Conservation (phyloP, 1,140 invertebrate genomes). For the Holcopasites calliopsidis region DNA sequence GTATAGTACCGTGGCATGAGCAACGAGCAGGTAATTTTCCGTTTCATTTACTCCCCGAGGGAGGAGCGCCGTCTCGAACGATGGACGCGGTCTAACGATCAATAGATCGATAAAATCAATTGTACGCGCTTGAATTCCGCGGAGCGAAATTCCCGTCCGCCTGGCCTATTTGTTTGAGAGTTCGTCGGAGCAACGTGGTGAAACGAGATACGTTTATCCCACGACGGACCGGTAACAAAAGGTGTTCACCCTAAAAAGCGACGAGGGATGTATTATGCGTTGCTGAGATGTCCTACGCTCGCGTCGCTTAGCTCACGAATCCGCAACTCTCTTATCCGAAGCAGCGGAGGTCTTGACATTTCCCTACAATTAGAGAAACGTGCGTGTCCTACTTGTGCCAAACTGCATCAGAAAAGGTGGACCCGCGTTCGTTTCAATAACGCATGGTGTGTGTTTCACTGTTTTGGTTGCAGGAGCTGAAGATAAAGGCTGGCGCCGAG, state of each 20-base stretch:
- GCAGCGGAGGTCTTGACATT: too few relatives aligned
- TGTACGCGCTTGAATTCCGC: constrained; percentile 13
- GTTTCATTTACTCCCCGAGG: constrained; percentile 54
- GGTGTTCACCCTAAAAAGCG: constrained; percentile 21
- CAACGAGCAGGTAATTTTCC: constrained; percentile 52
- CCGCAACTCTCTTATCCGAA: too few relatives aligned
- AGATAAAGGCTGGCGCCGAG: constrained; percentile 96
- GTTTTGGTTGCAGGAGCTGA: constrained; percentile 71
- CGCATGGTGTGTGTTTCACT: too few relatives aligned
- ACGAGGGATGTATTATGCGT: background rate
- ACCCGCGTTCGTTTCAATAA: background rate
- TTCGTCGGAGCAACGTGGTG: background rate
- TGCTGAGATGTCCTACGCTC: too few relatives aligned
- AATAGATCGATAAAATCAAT: constrained; percentile 31
- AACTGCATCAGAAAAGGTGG: background rate
- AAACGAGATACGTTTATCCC: background rate
- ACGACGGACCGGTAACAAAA: background rate
- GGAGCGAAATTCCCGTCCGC: constrained; percentile 7
- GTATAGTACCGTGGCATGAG: constrained; percentile 4
- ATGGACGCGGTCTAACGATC: constrained; percentile 19
- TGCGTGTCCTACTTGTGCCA: too few relatives aligned
- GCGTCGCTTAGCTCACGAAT: too few relatives aligned
- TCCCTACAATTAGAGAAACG: too few relatives aligned
- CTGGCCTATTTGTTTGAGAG: too few relatives aligned
- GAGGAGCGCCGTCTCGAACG: constrained; percentile 51